A percentile compares a stretch with the other conserved stretches of the same genome.
These are phyloP conservation scores for Lutraria rhynchaena DNA, from an alignment of 1,140 invertebrate genomes.

Conservation along the genomic window DNA sequence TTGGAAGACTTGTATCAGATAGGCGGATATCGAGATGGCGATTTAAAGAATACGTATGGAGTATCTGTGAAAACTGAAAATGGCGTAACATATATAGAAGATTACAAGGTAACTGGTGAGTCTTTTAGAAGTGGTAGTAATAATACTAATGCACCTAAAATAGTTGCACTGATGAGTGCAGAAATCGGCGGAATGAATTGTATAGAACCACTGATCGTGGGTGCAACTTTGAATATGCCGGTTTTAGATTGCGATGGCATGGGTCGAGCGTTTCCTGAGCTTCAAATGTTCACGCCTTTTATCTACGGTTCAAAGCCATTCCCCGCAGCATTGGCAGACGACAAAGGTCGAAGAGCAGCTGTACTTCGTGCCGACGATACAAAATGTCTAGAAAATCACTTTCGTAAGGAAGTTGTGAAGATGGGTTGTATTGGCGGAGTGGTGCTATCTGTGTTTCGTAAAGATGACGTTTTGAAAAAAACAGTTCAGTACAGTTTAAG, in stretches of 20 bases:
- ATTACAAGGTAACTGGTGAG: constrained; percentile 60
- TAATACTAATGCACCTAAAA: constrained; percentile 39
- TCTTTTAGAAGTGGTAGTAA: no score
- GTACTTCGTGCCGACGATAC: constrained; percentile 63
- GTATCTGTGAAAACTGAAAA: constrained; percentile 61
- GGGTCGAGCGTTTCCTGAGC: constrained; percentile 79
- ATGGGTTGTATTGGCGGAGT: constrained; percentile 74
- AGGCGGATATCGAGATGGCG: constrained; percentile 65
- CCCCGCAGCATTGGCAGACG: constrained; percentile 70
- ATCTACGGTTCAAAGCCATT: constrained; percentile 71
- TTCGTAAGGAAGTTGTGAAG: constrained; percentile 69
- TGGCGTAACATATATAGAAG: constrained; percentile 68
- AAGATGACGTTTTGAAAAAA: constrained; percentile 60
- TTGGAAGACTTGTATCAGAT: constrained; percentile 68
- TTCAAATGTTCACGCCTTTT: constrained; percentile 77
- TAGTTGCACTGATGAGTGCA: constrained; percentile 71
- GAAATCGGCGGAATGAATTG: constrained; percentile 79
- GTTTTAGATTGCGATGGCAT: constrained; percentile 78
- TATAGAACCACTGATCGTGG: constrained; percentile 75
- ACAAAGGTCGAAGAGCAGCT: constrained; percentile 68
- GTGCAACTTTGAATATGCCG: constrained; percentile 71
- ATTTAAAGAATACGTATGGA: constrained; percentile 56
- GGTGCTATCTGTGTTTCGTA: constrained; percentile 60
- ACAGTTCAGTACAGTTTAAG: constrained; percentile 69
- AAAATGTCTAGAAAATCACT: constrained; percentile 74